phyloP scores from a whole-genome alignment of 2,113 vertebrate species.

The Dissostichus mawsoni region DNA sequence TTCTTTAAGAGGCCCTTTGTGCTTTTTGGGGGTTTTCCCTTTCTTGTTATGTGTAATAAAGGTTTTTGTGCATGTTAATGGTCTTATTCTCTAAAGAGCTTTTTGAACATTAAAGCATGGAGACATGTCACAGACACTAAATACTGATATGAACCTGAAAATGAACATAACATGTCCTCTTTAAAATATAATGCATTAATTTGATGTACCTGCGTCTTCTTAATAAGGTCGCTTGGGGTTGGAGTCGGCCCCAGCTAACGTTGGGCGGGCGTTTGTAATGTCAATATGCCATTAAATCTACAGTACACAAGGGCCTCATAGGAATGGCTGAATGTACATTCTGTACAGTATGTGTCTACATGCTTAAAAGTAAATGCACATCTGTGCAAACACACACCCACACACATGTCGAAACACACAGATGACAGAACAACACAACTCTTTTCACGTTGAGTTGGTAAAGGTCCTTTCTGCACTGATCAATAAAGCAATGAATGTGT shows the following conservation, averaged over 20 bases:
- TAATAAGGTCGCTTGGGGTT: no score
- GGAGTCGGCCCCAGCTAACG: neutral
- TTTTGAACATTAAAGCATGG: no score
- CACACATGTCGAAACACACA: constrained; percentile 21
- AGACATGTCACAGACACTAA: no score
- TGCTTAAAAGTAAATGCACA: constrained; percentile 19
- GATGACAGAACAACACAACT: constrained; percentile 1
- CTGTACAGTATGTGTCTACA: neutral
- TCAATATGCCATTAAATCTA: constrained; percentile 2
- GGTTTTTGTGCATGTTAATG: no score
- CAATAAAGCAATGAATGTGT: constrained; percentile 60
- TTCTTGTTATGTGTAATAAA: no score
- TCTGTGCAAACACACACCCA: constrained; percentile 15
- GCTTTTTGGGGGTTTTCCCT: no score
- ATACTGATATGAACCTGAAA: no score
- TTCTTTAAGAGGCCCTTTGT: no score
- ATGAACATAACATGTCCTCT: no score
- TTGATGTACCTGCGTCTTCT: no score
- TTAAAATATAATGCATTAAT: no score
- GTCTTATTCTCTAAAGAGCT: no score
- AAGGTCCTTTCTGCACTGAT: constrained; percentile 42
- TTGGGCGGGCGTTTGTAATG: neutral
- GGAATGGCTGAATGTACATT: neutral
- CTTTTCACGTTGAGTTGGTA: constrained; percentile 20
- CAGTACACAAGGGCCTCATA: neutral